A percentile compares a stretch with the other conserved stretches of the same genome.
phyloP scores from a whole-genome alignment of 2,797 vertebrate genomes.

The Novumbra hubbsi region DNA sequence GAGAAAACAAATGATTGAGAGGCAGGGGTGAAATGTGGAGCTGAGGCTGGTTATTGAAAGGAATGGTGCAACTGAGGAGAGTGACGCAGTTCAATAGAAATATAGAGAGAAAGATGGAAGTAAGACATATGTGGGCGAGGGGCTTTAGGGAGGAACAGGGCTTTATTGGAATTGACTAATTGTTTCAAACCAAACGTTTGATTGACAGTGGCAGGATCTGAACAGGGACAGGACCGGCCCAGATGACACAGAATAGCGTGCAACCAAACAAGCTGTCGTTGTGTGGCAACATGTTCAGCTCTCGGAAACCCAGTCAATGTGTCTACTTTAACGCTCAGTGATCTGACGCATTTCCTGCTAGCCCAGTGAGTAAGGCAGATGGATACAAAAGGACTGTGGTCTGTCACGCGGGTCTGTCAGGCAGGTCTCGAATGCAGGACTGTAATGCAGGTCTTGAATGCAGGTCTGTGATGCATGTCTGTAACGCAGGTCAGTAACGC shows the following conservation, averaged over 20 bases:
- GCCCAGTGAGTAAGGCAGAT: slow-evolving; percentile 22
- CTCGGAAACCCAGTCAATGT: slow-evolving; percentile 49
- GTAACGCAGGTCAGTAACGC: background rate
- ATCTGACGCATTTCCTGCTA: slow-evolving; percentile 11
- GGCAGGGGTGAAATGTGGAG: slow-evolving; percentile 16
- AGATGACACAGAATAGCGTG: slow-evolving; percentile 74
- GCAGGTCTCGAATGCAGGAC: background rate
- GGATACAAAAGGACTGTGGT: background rate
- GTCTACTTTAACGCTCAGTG: slow-evolving; percentile 47
- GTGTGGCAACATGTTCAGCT: slow-evolving; percentile 70
- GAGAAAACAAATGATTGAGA: background rate
- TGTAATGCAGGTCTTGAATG: background rate
- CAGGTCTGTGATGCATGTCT: background rate
- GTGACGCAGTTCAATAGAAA: background rate
- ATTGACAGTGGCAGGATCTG: slow-evolving; percentile 80
- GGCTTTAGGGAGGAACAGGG: slow-evolving; percentile 13
- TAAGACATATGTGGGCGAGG: slow-evolving; percentile 12
- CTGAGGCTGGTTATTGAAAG: slow-evolving; percentile 1
- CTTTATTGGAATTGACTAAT: slow-evolving; percentile 63
- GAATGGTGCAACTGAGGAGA: slow-evolving; percentile 7
- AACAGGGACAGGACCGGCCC: slow-evolving; percentile 76
- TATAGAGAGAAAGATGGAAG: background rate
- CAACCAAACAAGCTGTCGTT: slow-evolving; percentile 80
- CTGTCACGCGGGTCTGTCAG: background rate
- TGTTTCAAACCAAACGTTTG: slow-evolving; percentile 74